Percentiles rank a stretch among this genome's conserved stretches.
These are phyloP conservation scores for Campopleginae sp. DNA, from an alignment of 2,888 invertebrate species.

Conservation along the genomic window DNA sequence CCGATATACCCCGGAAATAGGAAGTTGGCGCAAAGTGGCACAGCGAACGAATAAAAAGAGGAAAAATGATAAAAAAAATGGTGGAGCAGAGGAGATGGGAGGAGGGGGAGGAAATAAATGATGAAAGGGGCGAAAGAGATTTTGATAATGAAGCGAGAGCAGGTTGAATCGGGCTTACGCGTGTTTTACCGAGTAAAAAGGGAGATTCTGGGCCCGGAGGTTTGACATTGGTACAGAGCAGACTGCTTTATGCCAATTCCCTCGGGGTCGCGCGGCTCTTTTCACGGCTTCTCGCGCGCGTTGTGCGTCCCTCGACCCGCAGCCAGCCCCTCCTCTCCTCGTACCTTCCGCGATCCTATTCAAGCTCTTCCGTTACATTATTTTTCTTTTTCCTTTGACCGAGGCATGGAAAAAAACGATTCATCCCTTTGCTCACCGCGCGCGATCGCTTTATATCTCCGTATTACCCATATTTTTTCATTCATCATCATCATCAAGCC, in stretches of 20 bases:
- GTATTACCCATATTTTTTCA: conserved; percentile 45
- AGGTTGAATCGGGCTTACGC: conserved; percentile 9
- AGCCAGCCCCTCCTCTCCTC: conserved; percentile 13
- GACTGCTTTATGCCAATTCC: conserved; percentile 63
- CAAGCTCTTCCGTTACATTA: conserved; percentile 38
- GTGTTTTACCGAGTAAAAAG: no score
- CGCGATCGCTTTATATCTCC: conserved; percentile 50
- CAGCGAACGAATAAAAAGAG: no score
- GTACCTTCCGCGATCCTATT: conserved; percentile 67
- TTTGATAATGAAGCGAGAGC: conserved; percentile 55
- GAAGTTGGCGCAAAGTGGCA: no score
- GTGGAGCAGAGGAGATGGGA: no score
- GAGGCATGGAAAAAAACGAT: conserved; percentile 38
- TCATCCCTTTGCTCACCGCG: conserved; percentile 47
- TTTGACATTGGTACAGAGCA: conserved; percentile 34
- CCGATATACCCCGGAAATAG: no score
- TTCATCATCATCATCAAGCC: conserved; percentile 27
- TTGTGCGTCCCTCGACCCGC: conserved; percentile 49
- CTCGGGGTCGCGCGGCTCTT: conserved; percentile 61
- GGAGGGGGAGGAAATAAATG: neutral
- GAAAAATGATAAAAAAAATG: no score
- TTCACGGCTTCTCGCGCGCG: conserved; percentile 68
- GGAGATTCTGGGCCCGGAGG: no score
- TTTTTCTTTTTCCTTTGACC: conserved; percentile 20
- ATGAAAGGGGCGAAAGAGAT: conserved; percentile 16